Percentiles rank a stretch among this genome's conserved stretches.
These are phyloP conservation scores for Terebella lapidaria DNA, from an alignment of 2,888 invertebrate genomes.

Conservation along the genomic window DNA sequence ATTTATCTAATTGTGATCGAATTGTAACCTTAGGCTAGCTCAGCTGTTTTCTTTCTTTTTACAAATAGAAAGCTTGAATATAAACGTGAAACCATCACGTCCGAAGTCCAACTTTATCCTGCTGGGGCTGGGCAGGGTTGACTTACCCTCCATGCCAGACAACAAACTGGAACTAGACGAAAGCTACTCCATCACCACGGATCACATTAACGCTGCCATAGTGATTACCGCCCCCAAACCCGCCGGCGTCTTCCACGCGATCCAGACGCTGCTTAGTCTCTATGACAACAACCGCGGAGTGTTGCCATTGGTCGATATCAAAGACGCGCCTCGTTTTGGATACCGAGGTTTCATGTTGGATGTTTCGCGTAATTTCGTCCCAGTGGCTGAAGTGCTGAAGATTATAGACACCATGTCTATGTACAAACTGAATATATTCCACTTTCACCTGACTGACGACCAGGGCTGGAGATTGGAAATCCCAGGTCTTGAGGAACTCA, in stretches of 20 bases:
- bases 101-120: too few relatives aligned
- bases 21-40: too few relatives aligned
- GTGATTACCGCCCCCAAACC: background rate
- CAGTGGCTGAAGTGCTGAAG: constrained; percentile 14
- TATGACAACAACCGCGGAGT: background rate
- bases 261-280: background rate
- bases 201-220: background rate
- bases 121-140: background rate
- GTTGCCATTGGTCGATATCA: constrained; percentile 5
- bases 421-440: constrained; percentile 48
- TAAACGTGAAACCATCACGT: too few relatives aligned
- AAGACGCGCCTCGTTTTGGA: constrained; percentile 28
- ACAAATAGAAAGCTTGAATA: too few relatives aligned
- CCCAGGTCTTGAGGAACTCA: constrained; percentile 43
- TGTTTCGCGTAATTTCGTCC: constrained; percentile 44
- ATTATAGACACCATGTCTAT: constrained; percentile 40
- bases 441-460: constrained; percentile 48
- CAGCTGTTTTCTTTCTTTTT: too few relatives aligned
- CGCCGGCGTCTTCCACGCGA: background rate
- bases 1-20: too few relatives aligned
- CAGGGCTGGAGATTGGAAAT: constrained; percentile 50
- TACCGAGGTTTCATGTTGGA: constrained; percentile 48
- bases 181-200: background rate
- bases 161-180: too few relatives aligned
- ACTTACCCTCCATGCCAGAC: too few relatives aligned